These are phyloP conservation scores for Tanaodytes sp. DNA, from an alignment of 2,888 invertebrate species.

Conservation along the genomic window DNA sequence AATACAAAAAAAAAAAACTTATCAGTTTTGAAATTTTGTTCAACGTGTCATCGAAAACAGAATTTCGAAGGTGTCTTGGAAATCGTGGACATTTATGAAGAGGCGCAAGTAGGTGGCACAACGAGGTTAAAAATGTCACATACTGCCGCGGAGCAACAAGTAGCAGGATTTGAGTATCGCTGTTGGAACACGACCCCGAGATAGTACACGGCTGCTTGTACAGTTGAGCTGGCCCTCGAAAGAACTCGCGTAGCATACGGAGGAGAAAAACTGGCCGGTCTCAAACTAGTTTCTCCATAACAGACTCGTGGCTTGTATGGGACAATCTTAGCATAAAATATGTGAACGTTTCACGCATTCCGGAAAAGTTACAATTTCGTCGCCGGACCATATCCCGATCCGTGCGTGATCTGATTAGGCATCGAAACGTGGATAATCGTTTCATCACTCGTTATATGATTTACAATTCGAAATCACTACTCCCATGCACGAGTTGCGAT, in stretches of 20 bases:
- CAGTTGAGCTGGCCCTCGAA: slow-evolving; percentile 48
- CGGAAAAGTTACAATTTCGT: slow-evolving; percentile 23
- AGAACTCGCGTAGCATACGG: slow-evolving; percentile 49
- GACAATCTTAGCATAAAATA: slow-evolving; percentile 48
- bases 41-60: not conserved
- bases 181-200: slow-evolving; percentile 55
- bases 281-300: slow-evolving; percentile 67
- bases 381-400: not conserved
- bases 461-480: too few relatives aligned
- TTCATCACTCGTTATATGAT: too few relatives aligned
- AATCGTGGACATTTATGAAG: slow-evolving; percentile 11
- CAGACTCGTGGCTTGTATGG: slow-evolving; percentile 33
- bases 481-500: too few relatives aligned
- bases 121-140: slow-evolving; percentile 46
- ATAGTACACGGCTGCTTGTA: slow-evolving; percentile 45
- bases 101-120: slow-evolving; percentile 32
- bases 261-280: slow-evolving; percentile 67
- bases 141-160: slow-evolving; percentile 62
- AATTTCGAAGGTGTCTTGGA: not conserved
- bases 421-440: too few relatives aligned
- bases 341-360: slow-evolving; percentile 27
- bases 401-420: too few relatives aligned
- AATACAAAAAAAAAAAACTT: too few relatives aligned
- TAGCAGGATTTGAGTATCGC: slow-evolving; percentile 60
- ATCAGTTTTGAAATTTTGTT: not conserved